These are phyloP conservation scores for Andrena dorsata DNA, from an alignment of 2,888 invertebrate genomes.

Conservation along the genomic window DNA sequence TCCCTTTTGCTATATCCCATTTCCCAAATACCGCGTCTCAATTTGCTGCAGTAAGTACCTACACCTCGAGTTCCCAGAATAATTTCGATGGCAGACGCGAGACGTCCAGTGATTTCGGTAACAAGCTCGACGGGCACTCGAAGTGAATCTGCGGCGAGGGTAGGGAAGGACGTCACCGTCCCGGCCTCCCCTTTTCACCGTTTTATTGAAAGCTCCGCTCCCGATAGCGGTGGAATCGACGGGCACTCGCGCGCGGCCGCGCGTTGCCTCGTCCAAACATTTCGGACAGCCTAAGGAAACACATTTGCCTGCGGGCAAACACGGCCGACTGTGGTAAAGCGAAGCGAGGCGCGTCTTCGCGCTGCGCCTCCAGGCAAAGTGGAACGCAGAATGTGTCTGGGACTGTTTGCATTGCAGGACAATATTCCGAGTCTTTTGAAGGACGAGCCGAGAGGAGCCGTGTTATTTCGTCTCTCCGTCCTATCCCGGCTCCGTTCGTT, in stretches of 20 bases:
- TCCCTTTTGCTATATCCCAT: too few species aligned
- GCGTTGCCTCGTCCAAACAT: conserved; percentile 79
- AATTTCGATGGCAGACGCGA: neutral
- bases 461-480: conserved; percentile 72
- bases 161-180: neutral
- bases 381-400: conserved; percentile 81
- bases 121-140: conserved; percentile 8
- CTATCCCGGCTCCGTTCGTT: conserved; percentile 43
- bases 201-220: conserved; percentile 44
- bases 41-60: neutral
- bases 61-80: neutral
- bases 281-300: conserved; percentile 83
- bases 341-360: conserved; percentile 71
- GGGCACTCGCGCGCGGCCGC: conserved; percentile 47
- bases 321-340: conserved; percentile 57
- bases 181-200: conserved; percentile 1
- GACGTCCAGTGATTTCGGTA: neutral
- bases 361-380: conserved; percentile 73
- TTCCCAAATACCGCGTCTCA: too few species aligned
- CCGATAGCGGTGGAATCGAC: conserved; percentile 51
- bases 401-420: conserved; percentile 81
- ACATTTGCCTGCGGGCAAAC: conserved; percentile 84
- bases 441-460: conserved; percentile 73
- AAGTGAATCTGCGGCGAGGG: neutral
- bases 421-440: conserved; percentile 81